Evolutionary conservation across 2,888 invertebrate species (phyloP), one percentile per base, ranked within the genome.

Genomic region (Agriopis leucophaearia): DNA sequence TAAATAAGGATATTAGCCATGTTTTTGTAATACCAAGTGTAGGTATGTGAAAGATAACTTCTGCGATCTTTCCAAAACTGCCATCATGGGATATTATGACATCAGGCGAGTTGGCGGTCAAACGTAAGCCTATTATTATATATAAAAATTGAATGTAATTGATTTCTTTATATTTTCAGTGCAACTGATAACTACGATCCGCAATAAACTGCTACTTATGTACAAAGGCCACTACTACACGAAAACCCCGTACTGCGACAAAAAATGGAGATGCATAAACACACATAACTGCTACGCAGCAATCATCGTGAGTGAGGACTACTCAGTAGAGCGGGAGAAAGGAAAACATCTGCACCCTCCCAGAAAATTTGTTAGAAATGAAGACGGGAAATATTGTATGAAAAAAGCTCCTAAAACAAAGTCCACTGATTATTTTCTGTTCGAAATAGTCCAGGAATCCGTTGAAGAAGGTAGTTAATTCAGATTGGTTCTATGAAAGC

Each of bases 181-280:
- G 4, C 69, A 78, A 74, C 56, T 86, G 0, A 79, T 86, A 68
- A 84, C 82, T 6, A 87, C 88, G 27, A 70, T 83, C 0, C 75
- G 82, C 7, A 78, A 87, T 58, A 85, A 81, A 67, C 74, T 85
- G 16, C 75, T 88, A 38, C 63, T 89, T 36, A 80, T 78, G 61
- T 88, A 89, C 72, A 83, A 84, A 69, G 84, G 86, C 0, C 84
- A 89, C 59, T 89, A 84, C 64, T 89, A 89, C 72, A 74, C 81
- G 1, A 84, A 82, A 65, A 77, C 83, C 3, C 87, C 88, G 0
- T 84, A 87, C 38, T 70, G 81, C 55, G 77, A 76, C 65, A 79
- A 78, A 27, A 79, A 85, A 63, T 90, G 89, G 89, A 74, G 89
- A 1, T 90, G 89, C 62, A 82, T 88, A 36, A 85, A 87, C 64